Percentiles rank a stretch among this genome's conserved stretches.
Conservation (phyloP, 2,888 invertebrate genomes). For the Himalopsyche tibetana region DNA sequence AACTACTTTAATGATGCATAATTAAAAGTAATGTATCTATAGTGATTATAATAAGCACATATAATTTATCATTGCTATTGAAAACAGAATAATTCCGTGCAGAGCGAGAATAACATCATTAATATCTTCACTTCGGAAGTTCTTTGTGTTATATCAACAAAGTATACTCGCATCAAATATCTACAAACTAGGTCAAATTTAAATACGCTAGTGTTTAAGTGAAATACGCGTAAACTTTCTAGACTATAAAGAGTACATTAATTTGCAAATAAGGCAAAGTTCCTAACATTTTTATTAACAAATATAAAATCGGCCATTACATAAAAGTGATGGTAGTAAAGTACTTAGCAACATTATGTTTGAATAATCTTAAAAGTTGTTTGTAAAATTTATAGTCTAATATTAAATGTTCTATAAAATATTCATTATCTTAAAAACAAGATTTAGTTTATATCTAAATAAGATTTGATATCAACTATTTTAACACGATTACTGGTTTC, state of each 20-base stretch:
- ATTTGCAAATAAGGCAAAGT: constrained; percentile 24
- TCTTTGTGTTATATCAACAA: constrained; percentile 42
- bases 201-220: constrained; percentile 42
- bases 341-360: too few relatives aligned
- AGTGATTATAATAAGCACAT: constrained; percentile 32
- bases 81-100: constrained; percentile 31
- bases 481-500: too few relatives aligned
- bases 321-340: too few relatives aligned
- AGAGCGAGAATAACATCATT: constrained; percentile 41
- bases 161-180: constrained; percentile 42
- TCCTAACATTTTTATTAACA: constrained; percentile 3
- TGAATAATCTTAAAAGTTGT: too few relatives aligned
- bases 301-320: too few relatives aligned
- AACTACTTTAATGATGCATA: neutral
- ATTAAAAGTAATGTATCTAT: constrained; percentile 34
- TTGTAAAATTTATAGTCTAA: too few relatives aligned
- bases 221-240: constrained; percentile 32
- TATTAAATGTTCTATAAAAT: too few relatives aligned
- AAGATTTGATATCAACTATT: too few relatives aligned
- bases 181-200: constrained; percentile 37
- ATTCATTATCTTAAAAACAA: too few relatives aligned
- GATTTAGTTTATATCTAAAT: too few relatives aligned
- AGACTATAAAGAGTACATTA: constrained; percentile 43
- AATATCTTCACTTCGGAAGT: constrained; percentile 37
- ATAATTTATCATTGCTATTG: constrained; percentile 37